A percentile compares a stretch with the other conserved stretches of the same genome.
Evolutionary conservation across 2,797 vertebrate species (phyloP).

Genomic region (Alectoris magna): DNA sequence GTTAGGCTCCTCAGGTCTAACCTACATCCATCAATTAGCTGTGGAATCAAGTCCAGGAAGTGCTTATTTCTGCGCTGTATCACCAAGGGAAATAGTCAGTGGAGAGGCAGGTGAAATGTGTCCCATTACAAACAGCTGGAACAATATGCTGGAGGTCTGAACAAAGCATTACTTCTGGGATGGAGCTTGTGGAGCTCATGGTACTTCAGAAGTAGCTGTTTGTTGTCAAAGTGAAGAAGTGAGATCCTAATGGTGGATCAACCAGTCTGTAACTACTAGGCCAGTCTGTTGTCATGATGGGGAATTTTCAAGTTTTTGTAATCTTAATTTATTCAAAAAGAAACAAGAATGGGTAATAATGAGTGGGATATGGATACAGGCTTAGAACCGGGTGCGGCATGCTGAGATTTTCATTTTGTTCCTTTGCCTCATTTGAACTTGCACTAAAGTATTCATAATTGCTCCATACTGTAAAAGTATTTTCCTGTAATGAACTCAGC

Average conservation of each 20-base stretch:
- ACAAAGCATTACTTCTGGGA: background rate
- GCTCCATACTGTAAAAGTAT: background rate
- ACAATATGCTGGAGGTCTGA: background rate
- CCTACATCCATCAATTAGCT: background rate
- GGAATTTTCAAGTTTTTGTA: background rate
- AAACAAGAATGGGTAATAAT: background rate
- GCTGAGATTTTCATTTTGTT: background rate
- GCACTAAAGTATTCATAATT: background rate
- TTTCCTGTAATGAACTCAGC: background rate
- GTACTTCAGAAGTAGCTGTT: background rate
- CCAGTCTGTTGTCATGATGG: background rate
- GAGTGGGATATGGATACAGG: background rate
- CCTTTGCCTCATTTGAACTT: background rate
- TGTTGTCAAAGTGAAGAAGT: background rate
- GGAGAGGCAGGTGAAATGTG: background rate
- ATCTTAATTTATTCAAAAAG: background rate
- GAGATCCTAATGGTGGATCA: background rate
- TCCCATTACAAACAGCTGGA: accelerated
- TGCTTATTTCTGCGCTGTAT: background rate
- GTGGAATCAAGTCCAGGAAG: background rate
- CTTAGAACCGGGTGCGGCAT: background rate
- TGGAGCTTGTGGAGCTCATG: background rate
- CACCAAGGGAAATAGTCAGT: background rate
- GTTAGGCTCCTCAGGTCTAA: background rate
- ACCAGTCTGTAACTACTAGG: background rate